Evolutionary conservation across 2,888 invertebrate species (phyloP).

Genomic region (Leptopilina myrica): DNA sequence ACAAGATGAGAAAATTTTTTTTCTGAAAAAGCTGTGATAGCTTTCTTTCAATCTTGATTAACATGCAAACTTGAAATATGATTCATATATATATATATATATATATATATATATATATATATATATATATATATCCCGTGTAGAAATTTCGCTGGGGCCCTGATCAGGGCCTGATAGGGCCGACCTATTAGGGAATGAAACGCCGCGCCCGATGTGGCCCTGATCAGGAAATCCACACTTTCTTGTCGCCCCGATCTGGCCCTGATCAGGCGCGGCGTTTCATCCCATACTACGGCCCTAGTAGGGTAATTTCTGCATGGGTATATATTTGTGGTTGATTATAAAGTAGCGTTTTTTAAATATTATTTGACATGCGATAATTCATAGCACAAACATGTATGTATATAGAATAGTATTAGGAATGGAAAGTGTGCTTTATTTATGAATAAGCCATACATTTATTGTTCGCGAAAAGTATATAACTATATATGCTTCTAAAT

Average conservation of each 20-base stretch:
- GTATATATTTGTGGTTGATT: not conserved
- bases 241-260: no score
- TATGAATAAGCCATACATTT: not conserved
- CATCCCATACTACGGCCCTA: no score
- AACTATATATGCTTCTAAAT: not conserved
- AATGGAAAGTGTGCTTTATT: not conserved
- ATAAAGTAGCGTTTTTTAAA: slow-evolving; percentile 9
- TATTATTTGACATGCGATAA: slow-evolving; percentile 21
- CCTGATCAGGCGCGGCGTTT: no score
- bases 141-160: no score
- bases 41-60: slow-evolving; percentile 7
- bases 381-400: not conserved
- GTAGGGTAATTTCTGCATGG: no score
- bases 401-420: not conserved
- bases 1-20: not conserved
- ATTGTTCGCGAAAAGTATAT: not conserved
- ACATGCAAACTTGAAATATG: not conserved
- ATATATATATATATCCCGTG: no score
- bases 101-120: no score
- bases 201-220: no score
- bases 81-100: no score
- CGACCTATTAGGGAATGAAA: no score
- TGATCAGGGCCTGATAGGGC: no score
- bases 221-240: no score
- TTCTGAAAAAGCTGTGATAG: not conserved